Base-by-base conservation (phyloP, 2,888 invertebrate species). In the Mythimna lalbum region DNA sequence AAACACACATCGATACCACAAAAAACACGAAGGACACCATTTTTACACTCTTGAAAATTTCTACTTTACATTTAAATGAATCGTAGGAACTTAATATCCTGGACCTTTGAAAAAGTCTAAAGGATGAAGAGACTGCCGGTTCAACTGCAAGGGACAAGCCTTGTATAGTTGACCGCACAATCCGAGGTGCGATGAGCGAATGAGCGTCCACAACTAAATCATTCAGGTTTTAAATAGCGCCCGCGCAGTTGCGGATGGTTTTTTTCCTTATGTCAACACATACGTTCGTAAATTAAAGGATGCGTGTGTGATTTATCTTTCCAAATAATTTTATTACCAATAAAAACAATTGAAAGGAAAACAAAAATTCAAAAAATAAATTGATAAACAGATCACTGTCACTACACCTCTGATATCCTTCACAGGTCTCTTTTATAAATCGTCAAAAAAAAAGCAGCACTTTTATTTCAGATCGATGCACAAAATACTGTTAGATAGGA, bases 131-230 rank as follows among this genome's bases (percentile, higher is more conserved):
- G 76, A 81, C 74, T 67, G 69, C 52, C 70, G 83, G 85, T 57
- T 53, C 85, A 85, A 85, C 84, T 76, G 66, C 83, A 78, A 86
- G 81, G 82, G 21, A 49, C 47, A 14, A 9, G 31, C 85, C 85
- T 82, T 74, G 81, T 81, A 70, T 70, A 85, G 84, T 86, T 86
- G 85, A 71, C 87, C 87, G 83, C 57, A 63, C 85, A 83, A 83
- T 49, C 85, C 56, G 56, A 73, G 60, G 74, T 73, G 75, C 83
- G 55, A 62, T 33, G 56, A 49, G 65, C 72, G 80, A 86, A 78
- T 84, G 80, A 69, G 36, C 47, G 4, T 5, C 33, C 56, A 39
- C 7, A 19, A 55, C 60, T 60, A 63, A 17, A 52, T 21, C 67
- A 67, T 63, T 68, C 63, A 59, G 49, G 21, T 67, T 78, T 60